These are phyloP conservation scores for Hyperoplus lanceolatus DNA, from an alignment of 2,797 vertebrate genomes.

Conservation along the genomic window DNA sequence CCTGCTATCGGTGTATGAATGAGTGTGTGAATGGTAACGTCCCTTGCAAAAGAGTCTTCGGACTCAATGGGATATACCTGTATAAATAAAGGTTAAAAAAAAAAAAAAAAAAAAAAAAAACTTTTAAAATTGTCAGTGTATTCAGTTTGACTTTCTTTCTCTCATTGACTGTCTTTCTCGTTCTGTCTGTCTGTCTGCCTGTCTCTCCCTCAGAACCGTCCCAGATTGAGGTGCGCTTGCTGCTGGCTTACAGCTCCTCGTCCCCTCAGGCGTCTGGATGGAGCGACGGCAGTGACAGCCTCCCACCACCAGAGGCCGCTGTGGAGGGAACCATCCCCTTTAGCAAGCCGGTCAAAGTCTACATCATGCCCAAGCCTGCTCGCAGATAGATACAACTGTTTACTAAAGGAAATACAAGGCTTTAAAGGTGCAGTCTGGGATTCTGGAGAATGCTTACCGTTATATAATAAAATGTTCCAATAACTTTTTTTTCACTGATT, in stretches of 20 bases:
- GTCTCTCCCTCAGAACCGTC: constrained; percentile 88
- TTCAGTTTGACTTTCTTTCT: background rate
- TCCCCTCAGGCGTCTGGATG: constrained; percentile 80
- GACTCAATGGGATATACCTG: too few relatives aligned
- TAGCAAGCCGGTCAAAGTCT: constrained; percentile 96
- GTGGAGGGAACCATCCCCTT: constrained; percentile 95
- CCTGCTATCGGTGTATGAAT: too few relatives aligned
- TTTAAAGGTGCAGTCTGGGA: background rate
- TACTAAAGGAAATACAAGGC: background rate
- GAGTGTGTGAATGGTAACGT: too few relatives aligned
- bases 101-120: too few relatives aligned
- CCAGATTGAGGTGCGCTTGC: constrained; percentile 93
- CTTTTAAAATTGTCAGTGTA: too few relatives aligned
- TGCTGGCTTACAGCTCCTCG: constrained; percentile 92
- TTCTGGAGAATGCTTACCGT: background rate
- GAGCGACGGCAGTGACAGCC: constrained; percentile 86
- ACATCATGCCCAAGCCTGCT: constrained; percentile 97
- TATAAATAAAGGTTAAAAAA: too few relatives aligned
- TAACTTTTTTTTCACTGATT: too few relatives aligned
- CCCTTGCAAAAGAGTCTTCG: too few relatives aligned
- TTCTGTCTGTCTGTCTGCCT: background rate
- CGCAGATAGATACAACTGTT: constrained; percentile 81
- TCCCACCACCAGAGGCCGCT: constrained; percentile 83
- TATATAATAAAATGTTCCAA: too few relatives aligned
- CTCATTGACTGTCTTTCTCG: background rate